Evolutionary conservation across 2,888 invertebrate species (phyloP).

Genomic region (Melinaea menophilus): DNA sequence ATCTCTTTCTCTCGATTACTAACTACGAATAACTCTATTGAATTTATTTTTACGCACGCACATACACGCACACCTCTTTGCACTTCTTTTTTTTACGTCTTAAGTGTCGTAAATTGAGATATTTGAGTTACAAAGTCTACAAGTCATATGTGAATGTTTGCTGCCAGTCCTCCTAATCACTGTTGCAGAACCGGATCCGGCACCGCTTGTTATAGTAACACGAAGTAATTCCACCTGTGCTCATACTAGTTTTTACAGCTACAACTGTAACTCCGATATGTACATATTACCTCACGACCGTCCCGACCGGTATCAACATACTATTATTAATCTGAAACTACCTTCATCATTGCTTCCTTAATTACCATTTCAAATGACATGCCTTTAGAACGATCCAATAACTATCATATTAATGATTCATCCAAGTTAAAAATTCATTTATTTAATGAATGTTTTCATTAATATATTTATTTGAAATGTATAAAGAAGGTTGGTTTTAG

Average conservation of each 20-base stretch:
- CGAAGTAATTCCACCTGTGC: slow-evolving; percentile 60
- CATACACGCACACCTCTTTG: too few species aligned
- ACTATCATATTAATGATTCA: too few species aligned
- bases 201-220: slow-evolving; percentile 43
- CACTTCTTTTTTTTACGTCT: neutral
- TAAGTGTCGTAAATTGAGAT: slow-evolving; percentile 11
- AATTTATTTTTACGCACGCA: too few species aligned
- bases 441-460: too few species aligned
- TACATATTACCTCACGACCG: slow-evolving; percentile 39
- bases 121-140: slow-evolving; percentile 11
- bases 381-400: neutral
- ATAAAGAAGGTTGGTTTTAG: too few species aligned
- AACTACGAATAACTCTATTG: too few species aligned
- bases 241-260: slow-evolving; percentile 61
- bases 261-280: slow-evolving; percentile 42
- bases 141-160: slow-evolving; percentile 24
- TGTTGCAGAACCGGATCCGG: slow-evolving; percentile 51
- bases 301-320: slow-evolving; percentile 35
- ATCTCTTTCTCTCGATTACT: too few species aligned
- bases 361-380: neutral
- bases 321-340: slow-evolving; percentile 28
- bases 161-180: slow-evolving; percentile 45
- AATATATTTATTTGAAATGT: too few species aligned
- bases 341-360: neutral
- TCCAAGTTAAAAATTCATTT: too few species aligned